Conservation (phyloP, 2,888 invertebrate species). For the Hedychridium roseum region DNA sequence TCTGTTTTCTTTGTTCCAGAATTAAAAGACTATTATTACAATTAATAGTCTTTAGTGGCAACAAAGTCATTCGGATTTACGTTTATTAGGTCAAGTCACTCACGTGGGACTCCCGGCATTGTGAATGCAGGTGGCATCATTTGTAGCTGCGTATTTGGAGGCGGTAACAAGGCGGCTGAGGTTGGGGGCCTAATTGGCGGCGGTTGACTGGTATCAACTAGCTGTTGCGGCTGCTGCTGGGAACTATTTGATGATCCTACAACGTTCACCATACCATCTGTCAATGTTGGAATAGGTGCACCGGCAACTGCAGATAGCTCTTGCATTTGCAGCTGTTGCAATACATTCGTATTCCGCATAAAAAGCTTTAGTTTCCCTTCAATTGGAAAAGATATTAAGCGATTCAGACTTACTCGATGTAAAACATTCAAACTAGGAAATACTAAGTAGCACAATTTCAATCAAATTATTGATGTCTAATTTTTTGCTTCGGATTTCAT, state of each 20-base stretch:
- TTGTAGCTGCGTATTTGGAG: constrained; percentile 56
- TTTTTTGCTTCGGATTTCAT: too few relatives aligned
- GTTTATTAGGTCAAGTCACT: too few relatives aligned
- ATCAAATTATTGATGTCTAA: too few relatives aligned
- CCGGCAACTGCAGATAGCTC: constrained; percentile 35
- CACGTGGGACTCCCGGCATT: constrained; percentile 62
- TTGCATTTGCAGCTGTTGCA: constrained; percentile 36
- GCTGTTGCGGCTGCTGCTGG: constrained; percentile 41
- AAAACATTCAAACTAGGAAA: too few relatives aligned
- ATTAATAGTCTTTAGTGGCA: too few relatives aligned
- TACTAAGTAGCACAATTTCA: too few relatives aligned
- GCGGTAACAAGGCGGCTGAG: constrained; percentile 62
- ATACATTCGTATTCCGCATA: constrained; percentile 30
- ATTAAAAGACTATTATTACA: too few relatives aligned
- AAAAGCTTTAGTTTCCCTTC: constrained; percentile 56
- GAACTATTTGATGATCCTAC: constrained; percentile 42
- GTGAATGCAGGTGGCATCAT: constrained; percentile 65
- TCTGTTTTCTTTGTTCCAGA: too few relatives aligned
- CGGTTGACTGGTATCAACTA: constrained; percentile 73
- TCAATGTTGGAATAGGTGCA: constrained; percentile 47
- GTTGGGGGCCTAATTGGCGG: constrained; percentile 66
- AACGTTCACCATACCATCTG: constrained; percentile 53
- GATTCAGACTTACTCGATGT: too few relatives aligned
- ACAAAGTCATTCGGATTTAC: too few relatives aligned
- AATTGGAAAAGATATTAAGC: constrained; percentile 11